Conservation (phyloP, 2,888 invertebrate genomes). For the Acleris emargana region DNA sequence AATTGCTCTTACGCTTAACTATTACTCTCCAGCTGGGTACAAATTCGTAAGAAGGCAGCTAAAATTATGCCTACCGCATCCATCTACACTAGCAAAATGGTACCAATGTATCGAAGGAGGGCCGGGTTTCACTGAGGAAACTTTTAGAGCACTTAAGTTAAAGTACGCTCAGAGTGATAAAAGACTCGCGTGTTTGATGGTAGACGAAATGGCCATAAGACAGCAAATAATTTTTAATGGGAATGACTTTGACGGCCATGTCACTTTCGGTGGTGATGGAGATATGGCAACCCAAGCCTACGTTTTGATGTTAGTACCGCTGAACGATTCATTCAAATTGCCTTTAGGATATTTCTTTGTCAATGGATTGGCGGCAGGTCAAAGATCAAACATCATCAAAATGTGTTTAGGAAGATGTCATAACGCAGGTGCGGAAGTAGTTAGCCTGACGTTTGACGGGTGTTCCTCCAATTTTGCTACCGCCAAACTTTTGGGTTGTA, state of each 20-base stretch:
- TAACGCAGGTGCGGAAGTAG: conserved; percentile 12
- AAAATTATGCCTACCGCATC: conserved; percentile 46
- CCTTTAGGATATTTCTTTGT: too few relatives aligned
- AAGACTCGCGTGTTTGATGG: conserved; percentile 34
- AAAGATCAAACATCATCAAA: too few relatives aligned
- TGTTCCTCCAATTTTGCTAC: conserved; percentile 3
- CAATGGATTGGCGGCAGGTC: too few relatives aligned
- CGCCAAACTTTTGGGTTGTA: conserved; percentile 5
- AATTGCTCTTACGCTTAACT: conserved; percentile 3
- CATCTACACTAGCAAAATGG: conserved; percentile 51
- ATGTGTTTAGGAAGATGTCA: too few relatives aligned
- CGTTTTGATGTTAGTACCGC: too few relatives aligned
- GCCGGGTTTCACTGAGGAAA: conserved; percentile 49
- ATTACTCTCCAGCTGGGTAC: conserved; percentile 38
- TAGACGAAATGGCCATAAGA: conserved; percentile 38
- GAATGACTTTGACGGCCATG: conserved; percentile 16
- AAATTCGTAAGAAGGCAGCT: conserved; percentile 50
- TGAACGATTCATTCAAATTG: too few relatives aligned
- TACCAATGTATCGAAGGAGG: conserved; percentile 47
- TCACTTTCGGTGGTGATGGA: not conserved
- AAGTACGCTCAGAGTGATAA: too few relatives aligned
- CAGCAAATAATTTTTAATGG: conserved; percentile 36
- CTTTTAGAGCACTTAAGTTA: conserved; percentile 40
- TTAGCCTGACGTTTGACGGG: conserved; percentile 2
- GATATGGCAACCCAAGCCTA: too few relatives aligned